phyloP scores from a whole-genome alignment of 2,888 invertebrate genomes.

The Drosophila robusta region DNA sequence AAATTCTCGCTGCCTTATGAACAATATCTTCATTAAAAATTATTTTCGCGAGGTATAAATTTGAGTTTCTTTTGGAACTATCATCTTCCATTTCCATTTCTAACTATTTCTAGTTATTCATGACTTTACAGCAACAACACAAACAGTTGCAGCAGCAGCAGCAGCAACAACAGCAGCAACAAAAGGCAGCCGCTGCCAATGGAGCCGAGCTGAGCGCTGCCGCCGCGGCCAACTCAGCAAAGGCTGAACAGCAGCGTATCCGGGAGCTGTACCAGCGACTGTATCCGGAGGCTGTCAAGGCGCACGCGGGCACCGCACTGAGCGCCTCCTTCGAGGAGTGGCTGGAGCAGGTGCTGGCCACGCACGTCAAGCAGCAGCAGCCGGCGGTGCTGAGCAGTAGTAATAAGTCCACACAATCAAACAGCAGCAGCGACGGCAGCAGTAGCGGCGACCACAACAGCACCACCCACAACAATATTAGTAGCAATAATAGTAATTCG shows the following conservation, averaged over 20 bases:
- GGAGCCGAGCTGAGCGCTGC: slow-evolving; percentile 27
- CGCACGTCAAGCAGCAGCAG: slow-evolving; percentile 76
- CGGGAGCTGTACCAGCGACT: slow-evolving; percentile 83
- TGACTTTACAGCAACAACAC: slow-evolving; percentile 73
- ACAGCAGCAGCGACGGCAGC: slow-evolving; percentile 69
- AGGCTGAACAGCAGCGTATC: slow-evolving; percentile 80
- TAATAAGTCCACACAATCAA: slow-evolving; percentile 82
- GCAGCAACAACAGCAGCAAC: slow-evolving; percentile 58
- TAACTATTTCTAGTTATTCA: no score
- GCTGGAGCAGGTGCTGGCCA: slow-evolving; percentile 83
- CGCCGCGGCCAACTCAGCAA: slow-evolving; percentile 49
- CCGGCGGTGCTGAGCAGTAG: slow-evolving; percentile 68
- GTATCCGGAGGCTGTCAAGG: slow-evolving; percentile 83
- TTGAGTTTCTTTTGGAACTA: no score
- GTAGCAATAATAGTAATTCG: slow-evolving; percentile 81
- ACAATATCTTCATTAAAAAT: no score
- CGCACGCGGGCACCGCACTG: slow-evolving; percentile 77
- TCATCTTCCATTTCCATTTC: no score
- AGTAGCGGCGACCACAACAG: slow-evolving; percentile 67
- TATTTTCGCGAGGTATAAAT: no score
- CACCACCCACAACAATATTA: slow-evolving; percentile 75
- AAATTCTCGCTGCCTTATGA: no score
- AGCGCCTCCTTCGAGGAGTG: slow-evolving; percentile 83
- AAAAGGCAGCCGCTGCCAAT: slow-evolving; percentile 36
- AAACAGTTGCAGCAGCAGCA: slow-evolving; percentile 67